Conservation (phyloP, 2,113 vertebrate species). For the Mustelus asterias region DNA sequence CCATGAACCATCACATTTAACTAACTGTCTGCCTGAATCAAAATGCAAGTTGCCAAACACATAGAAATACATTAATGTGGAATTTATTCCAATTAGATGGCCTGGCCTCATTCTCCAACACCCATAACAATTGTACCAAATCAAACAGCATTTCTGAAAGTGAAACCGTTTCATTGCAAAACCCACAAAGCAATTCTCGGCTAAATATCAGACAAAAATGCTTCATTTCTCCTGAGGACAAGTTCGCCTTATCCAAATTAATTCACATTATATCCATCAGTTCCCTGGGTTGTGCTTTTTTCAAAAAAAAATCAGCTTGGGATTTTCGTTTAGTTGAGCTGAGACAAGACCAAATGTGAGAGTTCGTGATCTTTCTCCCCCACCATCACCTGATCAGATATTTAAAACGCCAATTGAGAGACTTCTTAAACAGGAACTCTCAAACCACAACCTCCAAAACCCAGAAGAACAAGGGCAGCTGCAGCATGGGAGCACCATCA, state of each 20-base stretch:
- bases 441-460: background rate
- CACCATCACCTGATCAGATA: background rate
- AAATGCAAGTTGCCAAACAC: background rate
- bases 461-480: no score
- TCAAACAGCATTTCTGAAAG: background rate
- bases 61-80: background rate
- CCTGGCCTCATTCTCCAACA: background rate
- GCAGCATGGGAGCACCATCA: no score
- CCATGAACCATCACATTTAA: background rate
- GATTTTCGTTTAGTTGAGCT: background rate
- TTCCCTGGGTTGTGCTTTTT: background rate
- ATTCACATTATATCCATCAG: background rate
- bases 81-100: background rate
- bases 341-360: background rate
- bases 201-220: background rate
- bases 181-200: background rate
- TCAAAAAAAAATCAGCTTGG: background rate
- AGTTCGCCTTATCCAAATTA: background rate
- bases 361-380: background rate
- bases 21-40: background rate
- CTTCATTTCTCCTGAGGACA: background rate
- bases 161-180: no score
- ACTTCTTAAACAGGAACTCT: background rate
- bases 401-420: background rate
- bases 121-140: background rate